Percentiles rank a stretch among this genome's conserved stretches.
Conservation (phyloP, 2,113 vertebrate species). For the Ranitomeya variabilis region DNA sequence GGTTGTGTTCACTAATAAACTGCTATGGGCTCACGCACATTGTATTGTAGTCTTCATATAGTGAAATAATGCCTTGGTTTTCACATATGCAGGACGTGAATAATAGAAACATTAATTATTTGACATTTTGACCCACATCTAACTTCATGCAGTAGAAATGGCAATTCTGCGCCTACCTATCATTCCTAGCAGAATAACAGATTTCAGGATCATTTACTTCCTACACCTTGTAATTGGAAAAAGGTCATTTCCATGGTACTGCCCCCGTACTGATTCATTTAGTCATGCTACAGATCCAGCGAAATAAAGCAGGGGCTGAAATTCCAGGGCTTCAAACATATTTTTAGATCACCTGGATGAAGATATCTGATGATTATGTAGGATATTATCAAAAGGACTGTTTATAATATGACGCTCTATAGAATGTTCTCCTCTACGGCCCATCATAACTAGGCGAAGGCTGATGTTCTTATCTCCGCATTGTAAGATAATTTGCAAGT, state of each 20-base stretch:
- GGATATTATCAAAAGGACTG: neutral
- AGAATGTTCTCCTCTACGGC: neutral
- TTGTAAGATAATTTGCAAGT: neutral
- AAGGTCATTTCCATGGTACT: constrained; percentile 46
- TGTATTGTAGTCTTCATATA: neutral
- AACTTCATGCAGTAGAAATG: constrained; percentile 16
- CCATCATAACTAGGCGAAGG: neutral
- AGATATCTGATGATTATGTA: neutral
- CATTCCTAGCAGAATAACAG: constrained; percentile 38
- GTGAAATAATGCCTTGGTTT: constrained; percentile 26
- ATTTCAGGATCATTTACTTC: constrained; percentile 44
- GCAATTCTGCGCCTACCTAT: constrained; percentile 32
- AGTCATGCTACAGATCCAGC: constrained; percentile 26
- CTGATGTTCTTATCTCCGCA: neutral
- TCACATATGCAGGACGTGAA: constrained; percentile 2
- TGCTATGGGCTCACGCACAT: neutral
- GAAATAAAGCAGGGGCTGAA: neutral
- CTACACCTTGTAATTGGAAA: constrained; percentile 39
- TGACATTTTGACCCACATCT: constrained; percentile 35
- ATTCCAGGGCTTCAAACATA: neutral
- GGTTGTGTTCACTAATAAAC: neutral
- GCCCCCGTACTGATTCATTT: constrained; percentile 38
- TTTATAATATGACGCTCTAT: neutral
- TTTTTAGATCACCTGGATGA: neutral
- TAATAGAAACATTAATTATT: constrained; percentile 34